A percentile compares a stretch with the other conserved stretches of the same genome.
These are phyloP conservation scores for Hydrozoanthus gracilis DNA, from an alignment of 92 coral and sea anemone genomes.

Conservation along the genomic window DNA sequence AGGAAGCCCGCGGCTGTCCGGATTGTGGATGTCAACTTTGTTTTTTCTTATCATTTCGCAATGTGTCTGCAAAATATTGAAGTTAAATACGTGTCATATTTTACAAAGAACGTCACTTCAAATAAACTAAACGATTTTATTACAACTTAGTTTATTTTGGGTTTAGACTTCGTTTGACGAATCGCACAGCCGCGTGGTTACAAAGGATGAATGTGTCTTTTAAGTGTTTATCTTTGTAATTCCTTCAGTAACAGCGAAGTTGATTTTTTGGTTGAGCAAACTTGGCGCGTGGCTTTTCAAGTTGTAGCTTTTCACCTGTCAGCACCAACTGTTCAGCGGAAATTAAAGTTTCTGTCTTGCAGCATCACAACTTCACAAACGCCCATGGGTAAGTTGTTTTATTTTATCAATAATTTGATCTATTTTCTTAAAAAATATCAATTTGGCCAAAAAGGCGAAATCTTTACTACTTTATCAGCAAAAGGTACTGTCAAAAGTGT, in stretches of 20 bases:
- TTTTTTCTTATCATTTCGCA: constrained; percentile 81
- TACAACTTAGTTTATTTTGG: too few relatives aligned
- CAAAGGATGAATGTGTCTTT: background rate
- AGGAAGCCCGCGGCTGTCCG: constrained; percentile 77
- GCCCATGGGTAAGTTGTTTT: background rate
- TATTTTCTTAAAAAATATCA: background rate
- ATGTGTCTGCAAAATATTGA: constrained; percentile 79
- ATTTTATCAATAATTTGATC: background rate
- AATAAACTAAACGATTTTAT: background rate
- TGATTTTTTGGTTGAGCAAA: too few relatives aligned
- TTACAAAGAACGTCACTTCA: background rate
- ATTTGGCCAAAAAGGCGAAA: too few relatives aligned
- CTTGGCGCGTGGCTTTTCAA: background rate
- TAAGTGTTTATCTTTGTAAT: too few relatives aligned
- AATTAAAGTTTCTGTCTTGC: constrained; percentile 5
- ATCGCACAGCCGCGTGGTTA: too few relatives aligned
- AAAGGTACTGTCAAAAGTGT: background rate
- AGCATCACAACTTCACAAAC: background rate
- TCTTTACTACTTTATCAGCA: too few relatives aligned
- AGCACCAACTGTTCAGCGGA: constrained; percentile 84
- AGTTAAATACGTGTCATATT: background rate
- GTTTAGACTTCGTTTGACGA: too few relatives aligned
- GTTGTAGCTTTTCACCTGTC: constrained; percentile 62
- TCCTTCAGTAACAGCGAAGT: too few relatives aligned
- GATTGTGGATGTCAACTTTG: constrained; percentile 78